Base-by-base conservation (phyloP, 1,140 invertebrate genomes). In the Sarcophaga peregrina region DNA sequence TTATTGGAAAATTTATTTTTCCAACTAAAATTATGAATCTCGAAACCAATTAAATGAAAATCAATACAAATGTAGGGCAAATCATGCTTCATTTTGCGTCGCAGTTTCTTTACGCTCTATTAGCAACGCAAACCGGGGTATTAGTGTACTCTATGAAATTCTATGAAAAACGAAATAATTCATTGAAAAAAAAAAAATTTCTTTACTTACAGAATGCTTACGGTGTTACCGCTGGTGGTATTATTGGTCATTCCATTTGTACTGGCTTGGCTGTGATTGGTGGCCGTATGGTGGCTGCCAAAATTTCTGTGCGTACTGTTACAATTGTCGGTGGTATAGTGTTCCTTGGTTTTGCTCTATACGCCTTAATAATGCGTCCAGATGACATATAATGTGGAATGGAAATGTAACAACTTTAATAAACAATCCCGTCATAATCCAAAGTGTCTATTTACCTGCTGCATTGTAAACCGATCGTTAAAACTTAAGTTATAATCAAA, bases 251-350 rank as follows among this genome's bases (percentile, higher is more conserved):
- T 91, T 95, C 95, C 9, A 92, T 99, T 80, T 99, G 98, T 91
- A 99, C 98, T 10, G 97, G 97, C 15, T 91, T 99, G 85, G 98
- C 98, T 86, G 98, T 99, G 72, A 92, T 99, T 84, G 98, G 98
- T 20, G 98, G 98, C 9, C 92, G 97, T 86, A 96, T 99, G 91
- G 95, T 99, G 83, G 97, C 98, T 75, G 96, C 98, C 90, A 96
- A 94, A 92, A 99, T 99, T 90, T 99, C 98, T 85, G 96, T 91
- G 83, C 81, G 92, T 91, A 89, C 93, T 90, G 76, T 91, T 82
- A 88, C 91, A 91, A 80, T 90, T 86, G 83, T 91, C 85, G 84
- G 86, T 85, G 73, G 92, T 91, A 84, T 86, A 87, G 86, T 92
- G 86, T 84, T 88, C 83, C 84, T 92, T 80, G 85, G 88, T 58